These are phyloP conservation scores for Listronotus bonariensis DNA, from an alignment of 1,140 invertebrate species.

Conservation along the genomic window DNA sequence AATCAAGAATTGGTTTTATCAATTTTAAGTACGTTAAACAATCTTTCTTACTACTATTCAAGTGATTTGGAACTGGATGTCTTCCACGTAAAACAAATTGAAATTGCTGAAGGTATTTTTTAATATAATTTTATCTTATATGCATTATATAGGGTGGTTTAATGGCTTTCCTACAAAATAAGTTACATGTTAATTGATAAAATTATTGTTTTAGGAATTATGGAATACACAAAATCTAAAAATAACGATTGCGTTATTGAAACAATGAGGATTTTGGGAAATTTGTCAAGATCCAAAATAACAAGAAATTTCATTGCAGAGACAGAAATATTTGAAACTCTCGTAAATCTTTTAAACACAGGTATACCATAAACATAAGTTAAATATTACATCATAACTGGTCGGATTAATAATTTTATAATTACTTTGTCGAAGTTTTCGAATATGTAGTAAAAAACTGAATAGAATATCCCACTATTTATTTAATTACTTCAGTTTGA, in stretches of 20 bases:
- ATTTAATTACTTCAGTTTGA: too few relatives aligned
- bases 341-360: conserved; percentile 46
- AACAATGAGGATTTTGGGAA: conserved; percentile 68
- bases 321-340: conserved; percentile 53
- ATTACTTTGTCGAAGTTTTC: too few relatives aligned
- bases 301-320: conserved; percentile 62
- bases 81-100: conserved; percentile 53
- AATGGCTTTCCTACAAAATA: background rate
- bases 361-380: conserved; percentile 34
- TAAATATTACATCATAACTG: too few relatives aligned
- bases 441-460: too few relatives aligned
- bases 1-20: conserved; percentile 69
- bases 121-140: background rate
- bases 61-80: conserved; percentile 52
- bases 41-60: conserved; percentile 67
- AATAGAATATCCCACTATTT: too few relatives aligned
- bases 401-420: too few relatives aligned
- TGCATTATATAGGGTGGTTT: background rate
- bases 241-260: conserved; percentile 66
- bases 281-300: conserved; percentile 66
- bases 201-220: conserved; percentile 44
- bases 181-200: background rate
- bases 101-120: conserved; percentile 52
- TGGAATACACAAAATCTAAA: conserved; percentile 47
- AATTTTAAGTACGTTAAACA: conserved; percentile 68